Conservation (phyloP, 1,140 invertebrate species). For the Papilio helenus region DNA sequence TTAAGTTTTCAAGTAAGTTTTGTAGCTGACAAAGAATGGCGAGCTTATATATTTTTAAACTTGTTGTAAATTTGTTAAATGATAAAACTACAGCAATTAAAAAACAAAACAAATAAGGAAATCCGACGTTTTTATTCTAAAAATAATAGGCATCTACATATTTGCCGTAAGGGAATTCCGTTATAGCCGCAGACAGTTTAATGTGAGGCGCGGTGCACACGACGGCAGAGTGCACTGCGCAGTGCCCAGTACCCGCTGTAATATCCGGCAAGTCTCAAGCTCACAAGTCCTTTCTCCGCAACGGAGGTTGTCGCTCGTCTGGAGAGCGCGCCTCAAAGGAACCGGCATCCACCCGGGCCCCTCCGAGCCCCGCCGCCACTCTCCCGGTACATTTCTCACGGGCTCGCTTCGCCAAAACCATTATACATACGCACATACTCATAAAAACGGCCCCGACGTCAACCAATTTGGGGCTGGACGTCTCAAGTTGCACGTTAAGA, state of each 20-base stretch:
- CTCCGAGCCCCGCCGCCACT: conserved; percentile 69
- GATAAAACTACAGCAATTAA: too few species aligned
- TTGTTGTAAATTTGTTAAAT: too few species aligned
- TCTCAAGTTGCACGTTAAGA: conserved; percentile 53
- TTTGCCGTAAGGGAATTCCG: conserved; percentile 8
- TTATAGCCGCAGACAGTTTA: conserved; percentile 27
- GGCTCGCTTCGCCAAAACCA: conserved; percentile 78
- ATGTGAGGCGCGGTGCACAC: conserved; percentile 27
- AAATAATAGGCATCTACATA: not conserved
- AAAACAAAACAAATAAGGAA: not conserved
- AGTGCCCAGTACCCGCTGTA: conserved; percentile 22
- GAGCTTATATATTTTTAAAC: not conserved
- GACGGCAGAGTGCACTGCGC: conserved; percentile 21
- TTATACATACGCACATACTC: conserved; percentile 63
- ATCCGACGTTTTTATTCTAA: not conserved
- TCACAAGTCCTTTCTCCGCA: conserved; percentile 65
- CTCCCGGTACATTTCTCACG: conserved; percentile 82
- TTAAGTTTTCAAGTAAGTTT: conserved; percentile 1
- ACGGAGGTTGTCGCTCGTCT: conserved; percentile 71
- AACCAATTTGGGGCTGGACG: conserved; percentile 60
- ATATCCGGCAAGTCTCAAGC: conserved; percentile 48
- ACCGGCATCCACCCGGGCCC: conserved; percentile 78
- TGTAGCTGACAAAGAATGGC: not conserved
- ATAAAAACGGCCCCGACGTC: conserved; percentile 57
- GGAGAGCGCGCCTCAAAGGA: conserved; percentile 76